Percentiles rank a stretch among this genome's conserved stretches.
These are phyloP conservation scores for Aphelocoma californica DNA, from an alignment of 2,797 vertebrate species.

Conservation along the genomic window DNA sequence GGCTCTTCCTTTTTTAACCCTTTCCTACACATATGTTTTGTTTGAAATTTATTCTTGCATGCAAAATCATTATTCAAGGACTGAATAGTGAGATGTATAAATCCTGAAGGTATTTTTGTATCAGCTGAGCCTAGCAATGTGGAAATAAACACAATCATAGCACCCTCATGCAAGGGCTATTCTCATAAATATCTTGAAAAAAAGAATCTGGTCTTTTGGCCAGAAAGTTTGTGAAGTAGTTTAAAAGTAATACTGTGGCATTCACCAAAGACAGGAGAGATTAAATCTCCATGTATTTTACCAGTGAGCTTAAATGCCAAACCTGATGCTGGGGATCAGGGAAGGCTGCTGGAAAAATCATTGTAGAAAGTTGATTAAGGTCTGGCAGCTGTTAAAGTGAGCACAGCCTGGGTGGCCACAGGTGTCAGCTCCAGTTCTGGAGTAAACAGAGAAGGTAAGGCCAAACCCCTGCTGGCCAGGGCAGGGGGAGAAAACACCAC, in stretches of 20 bases:
- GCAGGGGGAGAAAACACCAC: not conserved
- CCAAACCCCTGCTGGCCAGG: not conserved
- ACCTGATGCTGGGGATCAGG: not conserved
- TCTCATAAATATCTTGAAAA: not conserved
- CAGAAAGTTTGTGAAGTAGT: not conserved
- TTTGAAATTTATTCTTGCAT: not conserved
- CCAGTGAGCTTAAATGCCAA: constrained; percentile 6
- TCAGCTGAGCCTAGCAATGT: not conserved
- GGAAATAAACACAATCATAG: not conserved
- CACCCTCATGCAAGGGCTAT: not conserved
- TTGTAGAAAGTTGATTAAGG: constrained; percentile 55
- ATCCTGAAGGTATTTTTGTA: not conserved
- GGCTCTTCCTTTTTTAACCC: not conserved
- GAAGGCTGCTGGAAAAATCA: constrained; percentile 50
- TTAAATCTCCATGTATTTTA: constrained; percentile 10
- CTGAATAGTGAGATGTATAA: not conserved
- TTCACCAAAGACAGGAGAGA: not conserved
- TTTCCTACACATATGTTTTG: not conserved
- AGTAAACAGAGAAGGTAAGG: constrained; percentile 15
- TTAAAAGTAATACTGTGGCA: not conserved
- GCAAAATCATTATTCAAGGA: not conserved
- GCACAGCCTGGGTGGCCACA: constrained; percentile 52
- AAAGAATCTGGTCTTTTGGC: not conserved
- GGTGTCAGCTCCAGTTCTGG: constrained; percentile 26
- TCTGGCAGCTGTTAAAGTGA: constrained; percentile 57